Evolutionary conservation across 2,888 invertebrate species (phyloP), one percentile per base, ranked within the genome.

Genomic region (Timandra comae): DNA sequence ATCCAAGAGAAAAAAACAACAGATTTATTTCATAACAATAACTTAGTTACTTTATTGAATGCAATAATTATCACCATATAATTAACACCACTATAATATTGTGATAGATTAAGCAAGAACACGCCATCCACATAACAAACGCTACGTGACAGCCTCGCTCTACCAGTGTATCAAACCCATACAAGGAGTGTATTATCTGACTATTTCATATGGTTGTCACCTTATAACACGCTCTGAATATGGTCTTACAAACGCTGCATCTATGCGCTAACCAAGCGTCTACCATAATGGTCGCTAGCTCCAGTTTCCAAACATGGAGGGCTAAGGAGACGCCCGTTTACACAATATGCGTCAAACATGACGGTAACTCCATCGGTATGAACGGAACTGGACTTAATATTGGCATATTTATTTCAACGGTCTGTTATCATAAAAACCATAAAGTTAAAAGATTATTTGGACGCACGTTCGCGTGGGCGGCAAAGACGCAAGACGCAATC

Each of bases 271-370:
- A 38, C 52, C 51, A 55, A 52, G 46, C 49, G 45, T 53, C 53
- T 59, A 49, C 53, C 43, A 44, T 52, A 61, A 59, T 51, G 56
- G 59, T 41, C 38, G 40, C 35, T 38, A 46, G 58, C 43, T 49
- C 72, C 45, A 63, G 64, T 69, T 74, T 58, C 75, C 69, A 47
- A 56, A 71, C 65, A 74, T 48, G 75, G 78, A 29, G 49, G 47
- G 41, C 52, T 52, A 58, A 50, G 60, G 56, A 63, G 64, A 51
- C 52, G 54, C 52, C 61, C 63, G 67, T 67, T 72, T 70, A 59
- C 53, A 49, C 75, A 75, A 53, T 69, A 45, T 69, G 64, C 32
- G 66, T 51, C 43, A 35, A 34, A 41, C 41, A 32, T 29, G 35
- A 33, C 29, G 29, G 36, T 41, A 46, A 43, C 42, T 52, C 39